Percentiles rank a stretch among this genome's conserved stretches.
Evolutionary conservation across 2,797 vertebrate species (phyloP).

Genomic region (Nothura maculosa): DNA sequence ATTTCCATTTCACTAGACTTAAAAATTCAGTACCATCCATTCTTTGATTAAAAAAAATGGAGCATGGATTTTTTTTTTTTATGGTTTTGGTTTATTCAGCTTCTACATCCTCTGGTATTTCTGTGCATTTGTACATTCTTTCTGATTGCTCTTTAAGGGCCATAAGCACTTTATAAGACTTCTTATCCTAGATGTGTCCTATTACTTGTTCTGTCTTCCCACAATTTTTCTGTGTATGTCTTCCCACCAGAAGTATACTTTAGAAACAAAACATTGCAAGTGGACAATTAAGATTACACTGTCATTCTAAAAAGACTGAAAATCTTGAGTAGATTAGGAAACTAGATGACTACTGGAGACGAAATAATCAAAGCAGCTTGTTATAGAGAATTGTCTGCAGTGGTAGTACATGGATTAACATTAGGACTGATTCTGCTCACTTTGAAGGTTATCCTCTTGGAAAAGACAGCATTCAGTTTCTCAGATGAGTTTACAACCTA

Average conservation of each 20-base stretch:
- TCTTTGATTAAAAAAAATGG: background rate
- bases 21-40: background rate
- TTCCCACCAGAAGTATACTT: background rate
- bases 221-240: background rate
- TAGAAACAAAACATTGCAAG: background rate
- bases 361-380: background rate
- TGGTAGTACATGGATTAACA: background rate
- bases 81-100: background rate
- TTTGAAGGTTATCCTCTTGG: background rate
- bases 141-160: background rate
- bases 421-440: background rate
- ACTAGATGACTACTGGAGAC: background rate
- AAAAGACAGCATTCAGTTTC: background rate
- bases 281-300: background rate
- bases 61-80: background rate
- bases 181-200: background rate
- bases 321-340: background rate
- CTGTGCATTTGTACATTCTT: background rate
- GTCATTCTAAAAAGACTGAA: background rate
- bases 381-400: background rate
- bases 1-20: background rate
- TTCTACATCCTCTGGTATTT: background rate
- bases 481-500: background rate
- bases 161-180: background rate
- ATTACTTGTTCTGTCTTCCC: background rate